Percentiles rank a stretch among this genome's conserved stretches.
phyloP scores from a whole-genome alignment of 2,888 invertebrate species.

The Tiliacea aurago region DNA sequence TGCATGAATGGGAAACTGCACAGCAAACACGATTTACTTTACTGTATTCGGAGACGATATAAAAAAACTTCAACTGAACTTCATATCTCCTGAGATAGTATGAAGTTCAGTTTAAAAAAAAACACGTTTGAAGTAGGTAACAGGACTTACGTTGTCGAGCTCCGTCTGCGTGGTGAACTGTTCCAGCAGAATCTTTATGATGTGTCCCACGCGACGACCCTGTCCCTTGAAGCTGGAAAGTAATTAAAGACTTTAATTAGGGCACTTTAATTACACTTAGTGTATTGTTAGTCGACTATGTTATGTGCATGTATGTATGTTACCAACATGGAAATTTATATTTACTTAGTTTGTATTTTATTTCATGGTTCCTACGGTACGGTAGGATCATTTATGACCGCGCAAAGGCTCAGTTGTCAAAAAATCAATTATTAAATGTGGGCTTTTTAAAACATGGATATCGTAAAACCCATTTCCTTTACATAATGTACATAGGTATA shows the following conservation, averaged over 20 bases:
- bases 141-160: slow-evolving; percentile 79
- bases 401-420: background rate
- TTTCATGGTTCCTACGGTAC: background rate
- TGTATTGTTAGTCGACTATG: background rate
- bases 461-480: background rate
- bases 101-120: background rate
- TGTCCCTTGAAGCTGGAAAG: slow-evolving; percentile 76
- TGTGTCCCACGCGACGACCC: slow-evolving; percentile 74
- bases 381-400: background rate
- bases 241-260: background rate
- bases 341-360: background rate
- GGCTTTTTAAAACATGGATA: background rate
- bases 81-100: background rate
- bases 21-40: background rate
- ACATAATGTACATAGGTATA: background rate
- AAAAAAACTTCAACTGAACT: background rate
- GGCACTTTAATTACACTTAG: no score
- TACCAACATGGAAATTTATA: background rate
- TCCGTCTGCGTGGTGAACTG: slow-evolving; percentile 83
- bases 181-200: slow-evolving; percentile 77
- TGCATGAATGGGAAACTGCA: background rate
- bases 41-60: background rate
- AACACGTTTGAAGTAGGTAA: background rate
- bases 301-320: background rate
- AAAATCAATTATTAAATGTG: background rate